phyloP scores from a whole-genome alignment of 2,797 vertebrate genomes.

The Mormyrus proboscirostris region DNA sequence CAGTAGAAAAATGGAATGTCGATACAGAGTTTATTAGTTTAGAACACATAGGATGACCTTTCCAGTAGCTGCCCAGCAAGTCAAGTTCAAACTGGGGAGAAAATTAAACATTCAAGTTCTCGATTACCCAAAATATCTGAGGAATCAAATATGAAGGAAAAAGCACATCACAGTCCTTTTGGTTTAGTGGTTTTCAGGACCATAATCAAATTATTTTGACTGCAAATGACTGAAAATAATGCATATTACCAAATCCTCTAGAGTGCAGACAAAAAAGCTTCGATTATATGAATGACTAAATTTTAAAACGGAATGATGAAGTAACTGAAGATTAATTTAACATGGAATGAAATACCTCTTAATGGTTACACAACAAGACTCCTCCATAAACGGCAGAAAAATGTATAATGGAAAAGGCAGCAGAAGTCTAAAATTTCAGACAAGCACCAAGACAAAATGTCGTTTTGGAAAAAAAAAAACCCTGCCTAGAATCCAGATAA shows the following conservation, averaged over 20 bases:
- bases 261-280: not conserved
- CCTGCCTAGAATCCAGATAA: not conserved
- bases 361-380: not conserved
- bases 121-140: not conserved
- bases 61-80: not conserved
- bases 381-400: not conserved
- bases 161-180: not conserved
- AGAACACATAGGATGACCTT: not conserved
- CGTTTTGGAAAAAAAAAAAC: not conserved
- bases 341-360: not conserved
- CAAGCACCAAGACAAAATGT: not conserved
- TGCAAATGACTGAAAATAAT: not conserved
- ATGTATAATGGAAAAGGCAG: not conserved
- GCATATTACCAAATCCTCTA: not conserved
- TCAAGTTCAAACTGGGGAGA: not conserved
- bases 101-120: not conserved
- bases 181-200: not conserved
- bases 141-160: not conserved
- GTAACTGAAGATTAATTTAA: not conserved
- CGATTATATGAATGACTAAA: not conserved
- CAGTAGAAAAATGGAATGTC: not conserved
- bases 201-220: slow-evolving; percentile 11
- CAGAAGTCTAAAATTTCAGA: not conserved
- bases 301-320: not conserved
- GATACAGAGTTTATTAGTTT: not conserved